Conservation (phyloP, 2,888 invertebrate species). For the Tineola bisselliella region DNA sequence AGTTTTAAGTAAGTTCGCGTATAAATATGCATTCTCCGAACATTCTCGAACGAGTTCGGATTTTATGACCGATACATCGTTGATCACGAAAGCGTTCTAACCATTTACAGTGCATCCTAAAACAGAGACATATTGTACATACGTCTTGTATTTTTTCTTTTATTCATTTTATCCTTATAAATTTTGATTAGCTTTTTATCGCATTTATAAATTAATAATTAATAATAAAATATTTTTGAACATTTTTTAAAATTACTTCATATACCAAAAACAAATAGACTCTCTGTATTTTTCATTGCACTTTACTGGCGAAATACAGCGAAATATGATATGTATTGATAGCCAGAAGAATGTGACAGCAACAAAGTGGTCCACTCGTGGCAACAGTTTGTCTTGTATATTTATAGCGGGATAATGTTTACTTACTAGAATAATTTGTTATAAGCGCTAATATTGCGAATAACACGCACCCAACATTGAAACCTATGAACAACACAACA, state of each 20-base stretch:
- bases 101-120: neutral
- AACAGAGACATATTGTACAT: neutral
- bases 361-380: slow-evolving; percentile 26
- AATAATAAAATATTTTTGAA: too few species aligned
- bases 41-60: slow-evolving; percentile 26
- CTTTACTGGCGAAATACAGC: slow-evolving; percentile 18
- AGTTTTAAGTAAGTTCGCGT: slow-evolving; percentile 10
- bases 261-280: too few species aligned
- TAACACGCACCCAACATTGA: neutral
- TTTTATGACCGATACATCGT: slow-evolving; percentile 31
- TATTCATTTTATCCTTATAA: too few species aligned
- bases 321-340: slow-evolving; percentile 28
- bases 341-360: slow-evolving; percentile 23
- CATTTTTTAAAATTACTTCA: too few species aligned
- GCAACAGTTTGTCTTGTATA: slow-evolving; percentile 18
- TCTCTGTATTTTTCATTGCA: neutral
- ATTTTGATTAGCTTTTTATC: too few species aligned
- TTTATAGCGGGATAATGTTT: slow-evolving; percentile 5
- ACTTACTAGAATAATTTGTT: slow-evolving; percentile 1
- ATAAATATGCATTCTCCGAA: slow-evolving; percentile 14
- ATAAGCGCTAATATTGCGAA: neutral
- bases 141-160: too few species aligned
- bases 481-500: too few species aligned
- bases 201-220: too few species aligned
- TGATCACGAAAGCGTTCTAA: slow-evolving; percentile 22